Evolutionary conservation across 2,797 vertebrate genomes (phyloP), one percentile per base, ranked within the genome.

Genomic region (Trichosurus vulpecula): DNA sequence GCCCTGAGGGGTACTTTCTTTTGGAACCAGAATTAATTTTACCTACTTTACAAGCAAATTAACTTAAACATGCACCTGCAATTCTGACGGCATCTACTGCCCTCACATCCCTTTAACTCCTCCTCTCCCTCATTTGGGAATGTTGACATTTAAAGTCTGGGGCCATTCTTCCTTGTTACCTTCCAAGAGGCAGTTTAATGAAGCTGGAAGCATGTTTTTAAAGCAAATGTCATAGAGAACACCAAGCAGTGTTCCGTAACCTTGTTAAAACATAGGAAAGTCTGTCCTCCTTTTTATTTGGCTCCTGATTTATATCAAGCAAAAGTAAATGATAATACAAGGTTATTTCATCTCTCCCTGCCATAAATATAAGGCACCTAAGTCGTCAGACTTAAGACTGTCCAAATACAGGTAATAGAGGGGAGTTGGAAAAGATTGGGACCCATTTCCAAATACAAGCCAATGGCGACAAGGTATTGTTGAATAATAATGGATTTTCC

Each of bases 141-240:
- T 55, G 4, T 19, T 53, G 95, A 93, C 90, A 96, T 96, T 30
- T 94, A 95, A 53, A 96, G 92, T 55, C 90, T 95, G 95, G 2
- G 14, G 96, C 95, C 96, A 93, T 96, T 97, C 94, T 97, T 95
- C 98, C 93, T 92, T 97, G 94, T 95, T 97, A 93, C 91, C 61
- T 98, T 97, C 96, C 96, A 97, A 97, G 27, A 97, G 96, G 92
- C 61, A 92, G 91, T 97, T 98, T 97, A 98, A 97, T 97, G 97
- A 98, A 97, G 92, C 97, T 97, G 74, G 94, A 97, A 94, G 92
- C 95, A 98, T 96, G 94, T 93, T 98, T 97, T 98, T 97, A 97
- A 98, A 98, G 97, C 58, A 96, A 97, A 98, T 98, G 97, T 97
- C 96, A 97, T 95, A 97, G 98, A 98, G 97, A 97, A 97, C 89